Evolutionary conservation across 2,113 vertebrate species (phyloP).

Genomic region (Ascaphus truei): DNA sequence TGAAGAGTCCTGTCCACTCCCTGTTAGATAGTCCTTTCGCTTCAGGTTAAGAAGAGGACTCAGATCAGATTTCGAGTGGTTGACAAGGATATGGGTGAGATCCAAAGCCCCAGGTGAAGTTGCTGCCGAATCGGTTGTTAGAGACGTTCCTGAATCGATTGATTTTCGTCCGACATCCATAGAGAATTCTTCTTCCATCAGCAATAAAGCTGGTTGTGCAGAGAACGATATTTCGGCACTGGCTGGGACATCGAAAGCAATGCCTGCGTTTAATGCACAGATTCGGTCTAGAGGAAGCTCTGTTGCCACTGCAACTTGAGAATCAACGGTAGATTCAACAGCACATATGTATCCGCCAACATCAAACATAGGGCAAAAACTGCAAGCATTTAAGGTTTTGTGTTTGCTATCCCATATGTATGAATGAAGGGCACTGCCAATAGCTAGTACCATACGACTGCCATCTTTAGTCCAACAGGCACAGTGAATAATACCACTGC

Average conservation of each 20-base stretch:
- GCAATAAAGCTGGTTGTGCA: conserved; percentile 44
- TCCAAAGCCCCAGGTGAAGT: conserved; percentile 69
- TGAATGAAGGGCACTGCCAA: conserved; percentile 80
- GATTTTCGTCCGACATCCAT: conserved; percentile 57
- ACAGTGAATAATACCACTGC: conserved; percentile 76
- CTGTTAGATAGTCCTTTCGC: conserved; percentile 73
- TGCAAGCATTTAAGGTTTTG: conserved; percentile 72
- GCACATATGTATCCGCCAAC: conserved; percentile 79
- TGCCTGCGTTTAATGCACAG: conserved; percentile 78
- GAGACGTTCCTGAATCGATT: conserved; percentile 58
- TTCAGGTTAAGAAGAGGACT: conserved; percentile 76
- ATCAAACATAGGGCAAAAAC: conserved; percentile 80
- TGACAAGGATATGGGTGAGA: conserved; percentile 75
- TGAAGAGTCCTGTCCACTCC: conserved; percentile 84
- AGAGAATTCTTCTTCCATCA: conserved; percentile 52
- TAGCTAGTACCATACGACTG: conserved; percentile 79
- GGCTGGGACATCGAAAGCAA: conserved; percentile 61
- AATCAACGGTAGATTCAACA: conserved; percentile 66
- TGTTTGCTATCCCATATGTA: conserved; percentile 88
- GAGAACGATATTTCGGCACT: conserved; percentile 46
- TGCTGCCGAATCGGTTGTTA: conserved; percentile 47
- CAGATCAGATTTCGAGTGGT: conserved; percentile 64
- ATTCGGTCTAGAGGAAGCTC: conserved; percentile 89
- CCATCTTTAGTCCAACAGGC: conserved; percentile 93
- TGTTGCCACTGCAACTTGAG: conserved; percentile 79